Evolutionary conservation across 2,113 vertebrate genomes (phyloP).

Genomic region (Phrynosoma platyrhinos): DNA sequence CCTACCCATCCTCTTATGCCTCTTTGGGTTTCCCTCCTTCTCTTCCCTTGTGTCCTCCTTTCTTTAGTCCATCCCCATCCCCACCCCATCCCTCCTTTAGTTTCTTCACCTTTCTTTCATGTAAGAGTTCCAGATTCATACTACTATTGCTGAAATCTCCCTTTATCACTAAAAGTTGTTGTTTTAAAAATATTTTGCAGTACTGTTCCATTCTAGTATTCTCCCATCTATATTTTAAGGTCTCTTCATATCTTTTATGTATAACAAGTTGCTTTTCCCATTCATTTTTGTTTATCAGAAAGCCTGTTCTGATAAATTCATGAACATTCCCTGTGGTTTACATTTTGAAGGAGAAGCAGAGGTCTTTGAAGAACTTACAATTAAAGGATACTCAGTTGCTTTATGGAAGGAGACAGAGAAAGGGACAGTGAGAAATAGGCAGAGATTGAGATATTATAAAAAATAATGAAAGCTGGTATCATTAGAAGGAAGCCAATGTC

Average conservation of each 20-base stretch:
- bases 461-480: conserved; percentile 21
- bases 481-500: conserved; percentile 44
- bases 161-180: background rate
- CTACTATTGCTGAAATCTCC: background rate
- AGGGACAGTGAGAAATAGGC: conserved; percentile 31
- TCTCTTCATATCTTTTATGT: too few species aligned
- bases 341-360: conserved; percentile 17
- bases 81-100: too few species aligned
- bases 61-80: too few species aligned
- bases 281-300: background rate
- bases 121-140: background rate
- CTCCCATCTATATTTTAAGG: background rate
- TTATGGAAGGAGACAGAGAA: conserved; percentile 1
- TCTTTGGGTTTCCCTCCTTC: too few species aligned
- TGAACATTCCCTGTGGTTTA: conserved; percentile 40
- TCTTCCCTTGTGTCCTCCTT: too few species aligned
- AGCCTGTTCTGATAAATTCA: background rate
- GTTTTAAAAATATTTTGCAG: background rate
- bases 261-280: background rate
- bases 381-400: conserved; percentile 43
- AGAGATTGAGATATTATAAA: background rate
- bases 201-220: background rate
- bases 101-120: too few species aligned
- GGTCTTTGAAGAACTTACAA: background rate
- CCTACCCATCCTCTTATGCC: too few species aligned